Evolutionary conservation across 2,888 invertebrate species (phyloP), one percentile per base, ranked within the genome.

Genomic region (Eupithecia insigniata): DNA sequence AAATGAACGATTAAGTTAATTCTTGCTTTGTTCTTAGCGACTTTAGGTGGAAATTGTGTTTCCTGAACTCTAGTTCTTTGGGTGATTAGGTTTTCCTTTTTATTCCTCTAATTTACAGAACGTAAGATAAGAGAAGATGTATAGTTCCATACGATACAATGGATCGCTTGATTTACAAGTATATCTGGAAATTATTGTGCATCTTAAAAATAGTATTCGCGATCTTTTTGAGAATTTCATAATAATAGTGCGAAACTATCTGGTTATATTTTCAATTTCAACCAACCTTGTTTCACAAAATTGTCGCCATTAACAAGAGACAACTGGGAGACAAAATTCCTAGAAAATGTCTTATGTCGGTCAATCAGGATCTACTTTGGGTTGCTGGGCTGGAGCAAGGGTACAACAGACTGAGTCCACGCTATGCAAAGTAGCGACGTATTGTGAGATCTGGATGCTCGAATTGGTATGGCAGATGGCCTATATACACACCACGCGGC

Each of bases 21-120:
- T 34, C 2, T 10, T 32, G 34, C n/a, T 62, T 62, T 62, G 62
- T 62, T 34, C 22, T 62, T 34, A 3, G 62, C 62, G 62, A 7
- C 62, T 22, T 62, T 22, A 34, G n/a, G n/a, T 62, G n/a, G 34
- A 46, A 46, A 46, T 46, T n/a, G n/a, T 46, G 46, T 46, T 46
- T 46, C 8, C n/a, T 46, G n/a, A n/a, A 8, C 8, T 43, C 39
- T n/a, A 46, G 8, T 46, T 46, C 2, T 46, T 8, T 46, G 5
- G 16, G 6, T 46, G 46, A n/a, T 18, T 46, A n/a, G 7, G n/a
- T 46, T 46, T 46, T 46, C n/a, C 8, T 46, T 46, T 46, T 46
- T 4, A n/a, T 46, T 7, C 43, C n/a, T 43, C n/a, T 43, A 18
- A n/a, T n/a, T 16, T 18, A 43, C 43, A 18, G 6, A n/a, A 46